Conservation (phyloP, 2,113 vertebrate species). For the Tinamus guttatus region DNA sequence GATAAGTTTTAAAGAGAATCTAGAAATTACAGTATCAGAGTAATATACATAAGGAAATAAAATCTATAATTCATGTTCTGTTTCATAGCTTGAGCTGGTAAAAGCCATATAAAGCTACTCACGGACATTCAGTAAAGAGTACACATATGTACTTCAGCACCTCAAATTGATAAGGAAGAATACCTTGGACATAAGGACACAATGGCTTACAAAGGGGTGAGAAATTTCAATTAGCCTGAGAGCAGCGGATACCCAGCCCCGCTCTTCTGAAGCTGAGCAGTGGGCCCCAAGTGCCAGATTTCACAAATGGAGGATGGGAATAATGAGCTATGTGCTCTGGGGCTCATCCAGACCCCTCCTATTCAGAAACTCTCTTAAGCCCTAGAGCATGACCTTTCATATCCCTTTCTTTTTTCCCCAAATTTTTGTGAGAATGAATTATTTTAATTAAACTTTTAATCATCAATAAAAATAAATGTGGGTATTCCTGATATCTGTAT, state of each 20-base stretch:
- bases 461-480: neutral
- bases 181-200: neutral
- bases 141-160: neutral
- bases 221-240: neutral
- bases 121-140: neutral
- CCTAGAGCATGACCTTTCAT: neutral
- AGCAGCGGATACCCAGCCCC: neutral
- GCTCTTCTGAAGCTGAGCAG: neutral
- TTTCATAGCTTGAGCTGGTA: neutral
- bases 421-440: neutral
- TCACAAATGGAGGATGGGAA: neutral
- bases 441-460: slow-evolving; percentile 17
- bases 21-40: neutral
- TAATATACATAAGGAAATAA: neutral
- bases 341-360: neutral
- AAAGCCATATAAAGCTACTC: neutral
- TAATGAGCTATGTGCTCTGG: neutral
- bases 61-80: neutral
- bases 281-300: neutral
- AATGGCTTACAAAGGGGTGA: neutral
- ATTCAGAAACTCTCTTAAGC: neutral
- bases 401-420: neutral
- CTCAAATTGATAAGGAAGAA: neutral
- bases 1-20: neutral
- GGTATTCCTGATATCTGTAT: neutral